These are phyloP conservation scores for Dryas iulia DNA, from an alignment of 1,140 invertebrate species.

Conservation along the genomic window DNA sequence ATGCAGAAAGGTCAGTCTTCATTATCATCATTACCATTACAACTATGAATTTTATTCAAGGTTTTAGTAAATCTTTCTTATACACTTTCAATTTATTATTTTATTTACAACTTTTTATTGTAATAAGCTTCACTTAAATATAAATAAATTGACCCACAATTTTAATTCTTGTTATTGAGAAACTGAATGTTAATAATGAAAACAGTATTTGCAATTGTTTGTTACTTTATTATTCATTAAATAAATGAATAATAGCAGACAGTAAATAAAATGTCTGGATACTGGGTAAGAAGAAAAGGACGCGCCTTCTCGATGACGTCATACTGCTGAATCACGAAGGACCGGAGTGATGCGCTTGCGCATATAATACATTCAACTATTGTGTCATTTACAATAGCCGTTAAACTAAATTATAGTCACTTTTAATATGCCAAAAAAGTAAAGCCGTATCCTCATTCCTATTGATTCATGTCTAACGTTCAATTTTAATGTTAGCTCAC, in stretches of 20 bases:
- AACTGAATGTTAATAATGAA: background rate
- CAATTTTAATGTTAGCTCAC: conserved; percentile 4
- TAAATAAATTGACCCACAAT: too few species aligned
- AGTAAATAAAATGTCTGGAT: conserved; percentile 6
- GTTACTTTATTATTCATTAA: background rate
- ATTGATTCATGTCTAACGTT: conserved; percentile 32
- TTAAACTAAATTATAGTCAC: conserved; percentile 8
- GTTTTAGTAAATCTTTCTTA: conserved; percentile 52
- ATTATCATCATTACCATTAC: conserved; percentile 58
- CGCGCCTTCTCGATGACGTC: conserved; percentile 64
- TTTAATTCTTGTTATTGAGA: too few species aligned
- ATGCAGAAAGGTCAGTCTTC: conserved; percentile 64
- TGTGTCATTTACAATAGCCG: conserved; percentile 2
- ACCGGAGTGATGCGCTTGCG: conserved; percentile 34
- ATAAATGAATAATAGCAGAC: conserved; percentile 4
- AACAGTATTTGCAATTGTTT: background rate
- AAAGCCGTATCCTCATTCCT: conserved; percentile 27
- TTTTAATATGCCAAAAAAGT: conserved; percentile 35
- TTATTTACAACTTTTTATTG: background rate
- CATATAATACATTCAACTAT: conserved; percentile 22
- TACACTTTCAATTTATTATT: conserved; percentile 13
- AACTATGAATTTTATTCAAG: conserved; percentile 55
- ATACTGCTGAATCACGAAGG: conserved; percentile 54
- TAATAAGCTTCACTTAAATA: too few species aligned
- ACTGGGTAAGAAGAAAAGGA: conserved; percentile 51